These are phyloP conservation scores for Colossoma macropomum DNA, from an alignment of 2,113 vertebrate species.

Conservation along the genomic window DNA sequence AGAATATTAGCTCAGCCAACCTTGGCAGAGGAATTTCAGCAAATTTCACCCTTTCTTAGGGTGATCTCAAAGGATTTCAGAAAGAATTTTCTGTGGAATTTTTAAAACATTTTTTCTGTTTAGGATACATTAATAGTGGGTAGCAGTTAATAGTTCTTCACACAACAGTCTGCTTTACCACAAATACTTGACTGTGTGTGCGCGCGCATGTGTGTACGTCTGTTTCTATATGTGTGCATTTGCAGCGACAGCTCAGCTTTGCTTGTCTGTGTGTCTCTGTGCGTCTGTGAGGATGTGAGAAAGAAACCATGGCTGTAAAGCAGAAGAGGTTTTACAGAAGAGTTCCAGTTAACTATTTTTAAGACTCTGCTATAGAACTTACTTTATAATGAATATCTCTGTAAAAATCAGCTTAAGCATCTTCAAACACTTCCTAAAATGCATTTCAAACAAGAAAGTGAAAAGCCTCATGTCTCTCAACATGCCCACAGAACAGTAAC, in stretches of 20 bases:
- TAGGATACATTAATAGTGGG: too few species aligned
- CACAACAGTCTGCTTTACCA: not conserved
- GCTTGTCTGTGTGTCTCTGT: not conserved
- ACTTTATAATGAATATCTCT: not conserved
- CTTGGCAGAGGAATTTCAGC: not conserved
- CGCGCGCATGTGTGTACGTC: not conserved
- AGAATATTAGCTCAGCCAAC: too few species aligned
- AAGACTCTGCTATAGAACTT: not conserved
- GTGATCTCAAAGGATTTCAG: too few species aligned
- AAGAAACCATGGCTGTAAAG: conserved; percentile 38
- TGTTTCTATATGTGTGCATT: not conserved
- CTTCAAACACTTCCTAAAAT: not conserved
- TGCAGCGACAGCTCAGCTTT: not conserved
- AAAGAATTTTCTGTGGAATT: not conserved
- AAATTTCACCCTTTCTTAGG: too few species aligned
- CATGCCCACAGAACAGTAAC: not conserved
- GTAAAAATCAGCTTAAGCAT: too few species aligned
- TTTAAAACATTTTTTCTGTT: too few species aligned
- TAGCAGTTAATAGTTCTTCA: not conserved
- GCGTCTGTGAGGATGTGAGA: conserved; percentile 37
- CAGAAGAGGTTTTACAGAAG: conserved; percentile 37
- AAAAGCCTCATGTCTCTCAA: not conserved
- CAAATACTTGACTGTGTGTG: not conserved
- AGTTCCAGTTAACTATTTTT: conserved; percentile 1
- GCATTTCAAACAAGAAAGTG: not conserved